A percentile compares a stretch with the other conserved stretches of the same genome.
These are phyloP conservation scores for Tupaia tana DNA, from an alignment of 2,113 vertebrate genomes.

Conservation along the genomic window DNA sequence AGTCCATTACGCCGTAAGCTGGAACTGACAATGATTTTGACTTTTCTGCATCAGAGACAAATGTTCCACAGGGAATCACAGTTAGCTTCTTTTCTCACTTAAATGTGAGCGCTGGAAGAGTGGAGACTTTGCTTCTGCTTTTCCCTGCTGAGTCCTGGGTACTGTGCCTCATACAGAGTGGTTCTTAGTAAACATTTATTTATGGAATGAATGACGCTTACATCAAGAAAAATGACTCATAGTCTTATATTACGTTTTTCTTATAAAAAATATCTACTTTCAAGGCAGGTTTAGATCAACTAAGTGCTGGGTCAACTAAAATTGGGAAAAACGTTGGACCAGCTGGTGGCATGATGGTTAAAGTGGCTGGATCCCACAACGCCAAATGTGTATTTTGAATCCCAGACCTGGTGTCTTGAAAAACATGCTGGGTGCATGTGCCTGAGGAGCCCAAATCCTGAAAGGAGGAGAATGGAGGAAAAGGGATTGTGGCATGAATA, in stretches of 20 bases:
- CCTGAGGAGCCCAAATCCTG: too few species aligned
- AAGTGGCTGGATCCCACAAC: too few species aligned
- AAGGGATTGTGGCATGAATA: too few species aligned
- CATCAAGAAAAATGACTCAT: not conserved
- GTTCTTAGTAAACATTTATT: not conserved
- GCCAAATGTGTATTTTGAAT: too few species aligned
- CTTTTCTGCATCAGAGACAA: not conserved
- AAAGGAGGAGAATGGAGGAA: too few species aligned
- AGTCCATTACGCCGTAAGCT: too few species aligned
- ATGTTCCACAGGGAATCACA: not conserved
- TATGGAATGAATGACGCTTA: not conserved
- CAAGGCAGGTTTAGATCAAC: not conserved
- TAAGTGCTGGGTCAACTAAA: not conserved
- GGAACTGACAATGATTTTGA: not conserved
- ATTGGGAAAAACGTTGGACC: not conserved
- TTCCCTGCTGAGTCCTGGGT: not conserved
- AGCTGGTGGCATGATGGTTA: too few species aligned
- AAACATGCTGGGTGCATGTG: too few species aligned
- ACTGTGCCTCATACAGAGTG: not conserved
- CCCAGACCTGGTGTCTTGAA: too few species aligned
- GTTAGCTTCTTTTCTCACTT: not conserved
- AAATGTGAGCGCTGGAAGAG: not conserved
- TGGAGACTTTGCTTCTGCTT: not conserved
- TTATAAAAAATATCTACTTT: not conserved
- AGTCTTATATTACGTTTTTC: not conserved